Evolutionary conservation across 1,140 invertebrate species (phyloP), one percentile per base, ranked within the genome.

Genomic region (Drosophila obscura): DNA sequence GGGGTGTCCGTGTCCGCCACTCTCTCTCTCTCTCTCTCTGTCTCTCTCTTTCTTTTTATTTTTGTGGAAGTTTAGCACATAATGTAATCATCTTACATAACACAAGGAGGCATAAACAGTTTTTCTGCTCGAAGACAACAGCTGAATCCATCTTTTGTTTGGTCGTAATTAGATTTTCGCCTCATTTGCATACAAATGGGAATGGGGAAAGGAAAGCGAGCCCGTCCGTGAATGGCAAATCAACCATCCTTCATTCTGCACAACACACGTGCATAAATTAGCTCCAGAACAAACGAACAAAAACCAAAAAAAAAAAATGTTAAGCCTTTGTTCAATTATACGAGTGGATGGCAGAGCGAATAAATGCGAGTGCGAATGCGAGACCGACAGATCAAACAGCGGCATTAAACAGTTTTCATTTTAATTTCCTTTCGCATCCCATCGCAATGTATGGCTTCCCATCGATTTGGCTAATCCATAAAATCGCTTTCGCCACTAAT

Each of bases 141-240:
- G 74, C 73, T 69, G 75, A 87, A 78, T 75, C 48, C 50, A 59
- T 56, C 50, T 74, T 76, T 76, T 76, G 73, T 76, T 85, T 85
- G 50, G 82, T 56, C 61, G 71, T 85, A 87, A 87, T 87, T 87
- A 87, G 83, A 87, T 87, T 87, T 88, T 78, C 83, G 73, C 66
- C 65, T 85, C 74, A 85, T 85, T 85, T 85, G 82, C 82, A 85
- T 85, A 82, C 82, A 87, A 87, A 87, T 87, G 82, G 61, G 11
- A 24, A 19, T 19, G 48, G 51, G 46, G 35, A 59, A 45, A 44
- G 19, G 15, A 49, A 35, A 52, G 16, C 43, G 39, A 62, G 55
- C 44, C 50, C 13, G 59, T 49, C 50, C 13, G 59, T 44, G 79
- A 58, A 59, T 53, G 51, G 61, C 45, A 72, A 76, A 59, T 48